Evolutionary conservation across 2,888 invertebrate species (phyloP).

Genomic region (Lepidocyrtoides sp.): DNA sequence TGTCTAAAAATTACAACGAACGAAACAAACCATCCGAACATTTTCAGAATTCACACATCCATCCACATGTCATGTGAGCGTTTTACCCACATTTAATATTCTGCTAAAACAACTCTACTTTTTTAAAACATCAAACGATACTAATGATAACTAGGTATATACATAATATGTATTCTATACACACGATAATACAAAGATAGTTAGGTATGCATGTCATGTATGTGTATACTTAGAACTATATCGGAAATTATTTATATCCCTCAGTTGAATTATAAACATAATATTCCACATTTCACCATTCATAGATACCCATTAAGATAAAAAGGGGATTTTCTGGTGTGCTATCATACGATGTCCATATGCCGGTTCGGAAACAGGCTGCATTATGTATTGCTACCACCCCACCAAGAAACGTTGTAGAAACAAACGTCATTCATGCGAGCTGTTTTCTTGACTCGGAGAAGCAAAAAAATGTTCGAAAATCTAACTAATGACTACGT

Average conservation of each 20-base stretch:
- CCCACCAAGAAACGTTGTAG: slow-evolving; percentile 23
- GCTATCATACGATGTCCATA: background rate
- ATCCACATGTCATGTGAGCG: slow-evolving; percentile 27
- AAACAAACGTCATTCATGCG: slow-evolving; percentile 62
- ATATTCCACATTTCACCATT: no score
- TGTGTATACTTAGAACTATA: no score
- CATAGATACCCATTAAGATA: no score
- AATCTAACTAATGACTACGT: slow-evolving; percentile 19
- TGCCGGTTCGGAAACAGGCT: slow-evolving; percentile 27
- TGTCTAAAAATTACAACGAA: slow-evolving; percentile 22
- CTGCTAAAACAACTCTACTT: background rate
- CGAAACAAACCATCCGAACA: slow-evolving; percentile 26
- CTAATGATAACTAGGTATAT: no score
- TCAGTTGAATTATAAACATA: no score
- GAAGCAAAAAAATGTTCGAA: slow-evolving; percentile 46
- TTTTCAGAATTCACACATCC: slow-evolving; percentile 3
- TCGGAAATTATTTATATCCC: no score
- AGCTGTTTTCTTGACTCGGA: slow-evolving; percentile 50
- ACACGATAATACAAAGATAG: no score
- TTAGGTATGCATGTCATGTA: no score
- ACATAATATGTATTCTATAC: no score
- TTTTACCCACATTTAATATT: background rate
- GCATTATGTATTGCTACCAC: slow-evolving; percentile 6
- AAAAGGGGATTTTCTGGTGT: no score
- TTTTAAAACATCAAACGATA: no score